A percentile compares a stretch with the other conserved stretches of the same genome.
These are phyloP conservation scores for Notodonta dromedarius DNA, from an alignment of 2,888 invertebrate genomes.

Conservation along the genomic window DNA sequence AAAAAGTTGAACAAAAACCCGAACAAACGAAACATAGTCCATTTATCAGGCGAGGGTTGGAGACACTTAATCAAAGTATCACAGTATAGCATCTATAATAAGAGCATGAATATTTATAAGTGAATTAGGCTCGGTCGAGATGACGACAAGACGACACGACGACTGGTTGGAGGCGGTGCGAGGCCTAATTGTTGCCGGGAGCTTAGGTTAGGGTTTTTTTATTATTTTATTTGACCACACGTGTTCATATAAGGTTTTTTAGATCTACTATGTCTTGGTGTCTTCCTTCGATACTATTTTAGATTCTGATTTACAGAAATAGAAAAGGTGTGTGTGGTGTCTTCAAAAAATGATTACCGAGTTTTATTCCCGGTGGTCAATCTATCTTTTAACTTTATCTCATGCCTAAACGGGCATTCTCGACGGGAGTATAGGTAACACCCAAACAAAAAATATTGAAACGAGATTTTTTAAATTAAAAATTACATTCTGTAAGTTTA, in stretches of 20 bases:
- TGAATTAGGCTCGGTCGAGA: conserved; percentile 64
- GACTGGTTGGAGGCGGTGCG: conserved; percentile 63
- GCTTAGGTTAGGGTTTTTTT: conserved; percentile 28
- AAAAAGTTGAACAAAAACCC: conserved; percentile 18
- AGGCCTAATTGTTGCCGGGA: conserved; percentile 58
- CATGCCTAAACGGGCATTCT: too few species aligned
- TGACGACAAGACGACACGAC: conserved; percentile 50
- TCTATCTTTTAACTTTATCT: too few species aligned
- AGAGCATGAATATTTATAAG: conserved; percentile 78
- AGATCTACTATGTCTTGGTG: too few species aligned
- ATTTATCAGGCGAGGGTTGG: conserved; percentile 70
- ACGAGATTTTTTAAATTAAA: too few species aligned
- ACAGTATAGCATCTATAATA: conserved; percentile 73
- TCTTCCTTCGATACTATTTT: too few species aligned
- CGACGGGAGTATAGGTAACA: too few species aligned
- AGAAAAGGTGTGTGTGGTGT: too few species aligned
- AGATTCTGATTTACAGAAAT: too few species aligned
- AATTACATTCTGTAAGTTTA: too few species aligned
- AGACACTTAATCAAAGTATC: conserved; percentile 82
- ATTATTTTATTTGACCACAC: conserved; percentile 21
- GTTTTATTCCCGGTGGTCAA: too few species aligned
- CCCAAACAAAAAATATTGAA: too few species aligned
- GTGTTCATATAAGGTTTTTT: neutral
- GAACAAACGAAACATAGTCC: conserved; percentile 36
- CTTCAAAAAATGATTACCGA: too few species aligned